Evolutionary conservation across 2,113 vertebrate genomes (phyloP), one percentile per base, ranked within the genome.

Genomic region (Bolborhynchus lineola): DNA sequence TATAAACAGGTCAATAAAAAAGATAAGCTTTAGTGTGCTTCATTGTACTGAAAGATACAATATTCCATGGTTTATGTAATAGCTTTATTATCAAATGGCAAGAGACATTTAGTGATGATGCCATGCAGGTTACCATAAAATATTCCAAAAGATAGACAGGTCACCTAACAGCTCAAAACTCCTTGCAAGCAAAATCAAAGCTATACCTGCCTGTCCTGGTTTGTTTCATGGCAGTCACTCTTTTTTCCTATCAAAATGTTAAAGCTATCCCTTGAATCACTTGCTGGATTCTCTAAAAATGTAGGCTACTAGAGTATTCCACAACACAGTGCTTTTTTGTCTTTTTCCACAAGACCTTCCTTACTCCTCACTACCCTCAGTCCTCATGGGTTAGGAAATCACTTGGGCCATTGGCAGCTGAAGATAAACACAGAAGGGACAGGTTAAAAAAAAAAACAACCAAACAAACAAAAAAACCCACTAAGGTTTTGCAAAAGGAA

Each of bases 71-170:
- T 91, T 94, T 86, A 29, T 89, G 29, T 21, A 95, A 94, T 31
- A 89, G 62, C 47, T 97, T 97, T 96, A 96, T 94, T 97, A 96
- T 79, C 85, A 97, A 94, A 95, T 63, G n/a, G 44, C 57, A 90
- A 84, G 26, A 93, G 69, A 92, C 85, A 53, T 46, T 85, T 92
- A 92, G 42, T 83, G 89, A 92, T 50, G 67, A 82, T n/a, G 21
- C 86, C 78, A 75, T 83, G 76, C 79, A 94, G 53, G 24, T 79
- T 79, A 86, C 64, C n/a, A 90, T 82, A 69, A 78, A 95, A 88
- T 33, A 64, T 59, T 82, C 10, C 50, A 12, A 64, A 71, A 83
- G 93, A 86, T 81, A 8, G 93, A 70, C 41, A 64, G 35, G 59
- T 86, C 65, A 70, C 62, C 69, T 68, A 84, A 88, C 24, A 78